These are phyloP conservation scores for Phocides pigmalion DNA, from an alignment of 1,140 invertebrate genomes.

Conservation along the genomic window DNA sequence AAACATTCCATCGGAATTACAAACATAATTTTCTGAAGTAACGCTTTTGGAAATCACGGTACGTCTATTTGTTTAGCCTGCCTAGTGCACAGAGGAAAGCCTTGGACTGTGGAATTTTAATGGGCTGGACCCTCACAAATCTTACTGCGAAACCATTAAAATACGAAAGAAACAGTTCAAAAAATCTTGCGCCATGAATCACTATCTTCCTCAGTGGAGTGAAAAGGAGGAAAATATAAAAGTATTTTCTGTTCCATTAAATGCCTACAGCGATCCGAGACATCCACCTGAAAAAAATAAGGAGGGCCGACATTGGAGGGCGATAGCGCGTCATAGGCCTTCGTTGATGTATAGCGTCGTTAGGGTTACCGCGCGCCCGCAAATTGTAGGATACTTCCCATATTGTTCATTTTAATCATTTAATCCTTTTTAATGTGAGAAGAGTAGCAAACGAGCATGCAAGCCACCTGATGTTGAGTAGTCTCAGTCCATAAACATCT, in stretches of 20 bases:
- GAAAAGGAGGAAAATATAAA: slow-evolving; percentile 32
- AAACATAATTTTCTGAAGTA: too few relatives aligned
- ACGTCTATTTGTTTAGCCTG: too few relatives aligned
- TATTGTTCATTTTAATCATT: neutral
- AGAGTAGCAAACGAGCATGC: too few relatives aligned
- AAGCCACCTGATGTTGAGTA: too few relatives aligned
- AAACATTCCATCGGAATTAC: too few relatives aligned
- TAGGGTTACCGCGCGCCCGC: neutral
- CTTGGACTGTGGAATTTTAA: slow-evolving; percentile 16
- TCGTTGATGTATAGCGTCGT: slow-evolving; percentile 7
- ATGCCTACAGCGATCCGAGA: slow-evolving; percentile 17
- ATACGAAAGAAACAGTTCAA: slow-evolving; percentile 12
- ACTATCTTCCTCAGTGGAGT: slow-evolving; percentile 28
- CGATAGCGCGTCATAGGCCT: slow-evolving; percentile 7
- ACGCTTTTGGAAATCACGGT: neutral
- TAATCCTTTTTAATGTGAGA: too few relatives aligned
- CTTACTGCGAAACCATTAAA: slow-evolving; percentile 10
- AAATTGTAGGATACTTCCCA: slow-evolving; percentile 8
- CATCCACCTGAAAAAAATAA: slow-evolving; percentile 26
- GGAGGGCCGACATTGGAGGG: slow-evolving; percentile 7
- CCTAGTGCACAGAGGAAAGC: neutral
- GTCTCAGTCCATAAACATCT: too few relatives aligned
- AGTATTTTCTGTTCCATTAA: slow-evolving; percentile 32
- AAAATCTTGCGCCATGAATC: slow-evolving; percentile 25
- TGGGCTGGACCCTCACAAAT: slow-evolving; percentile 14